These are phyloP conservation scores for Spermophilus dauricus DNA, from an alignment of 2,113 vertebrate species.

Conservation along the genomic window DNA sequence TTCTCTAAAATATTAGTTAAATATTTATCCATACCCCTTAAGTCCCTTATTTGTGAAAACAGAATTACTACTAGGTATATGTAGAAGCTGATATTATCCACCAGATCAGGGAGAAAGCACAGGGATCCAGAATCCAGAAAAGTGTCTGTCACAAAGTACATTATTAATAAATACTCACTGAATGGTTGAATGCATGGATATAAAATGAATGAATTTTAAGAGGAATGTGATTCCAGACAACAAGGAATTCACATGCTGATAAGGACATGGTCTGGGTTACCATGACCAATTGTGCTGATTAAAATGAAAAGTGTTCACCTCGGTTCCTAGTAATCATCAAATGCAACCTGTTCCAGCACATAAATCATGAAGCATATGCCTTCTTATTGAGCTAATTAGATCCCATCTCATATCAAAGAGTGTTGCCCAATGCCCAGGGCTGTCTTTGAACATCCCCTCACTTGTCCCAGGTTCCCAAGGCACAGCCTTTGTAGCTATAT, in stretches of 20 bases:
- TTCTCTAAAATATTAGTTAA: neutral
- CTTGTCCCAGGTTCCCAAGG: neutral
- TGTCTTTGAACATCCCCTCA: neutral
- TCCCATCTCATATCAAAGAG: neutral
- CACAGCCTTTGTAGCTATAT: neutral
- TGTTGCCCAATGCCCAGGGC: neutral
- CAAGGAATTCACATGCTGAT: neutral
- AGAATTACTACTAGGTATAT: neutral
- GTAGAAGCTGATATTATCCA: neutral
- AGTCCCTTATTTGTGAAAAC: neutral
- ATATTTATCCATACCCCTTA: neutral
- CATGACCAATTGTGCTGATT: neutral
- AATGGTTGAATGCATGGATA: neutral
- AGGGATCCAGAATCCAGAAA: neutral
- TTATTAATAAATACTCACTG: neutral
- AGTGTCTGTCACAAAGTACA: neutral
- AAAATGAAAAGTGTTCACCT: neutral
- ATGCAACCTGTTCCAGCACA: neutral
- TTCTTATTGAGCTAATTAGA: slow-evolving; percentile 26
- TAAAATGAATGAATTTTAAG: neutral
- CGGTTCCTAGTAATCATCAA: neutral
- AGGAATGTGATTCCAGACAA: neutral
- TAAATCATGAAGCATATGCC: neutral
- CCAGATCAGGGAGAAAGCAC: neutral
- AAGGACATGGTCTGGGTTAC: neutral